Base-by-base conservation (phyloP, 2,888 invertebrate species). In the Cataglyphis cursor region DNA sequence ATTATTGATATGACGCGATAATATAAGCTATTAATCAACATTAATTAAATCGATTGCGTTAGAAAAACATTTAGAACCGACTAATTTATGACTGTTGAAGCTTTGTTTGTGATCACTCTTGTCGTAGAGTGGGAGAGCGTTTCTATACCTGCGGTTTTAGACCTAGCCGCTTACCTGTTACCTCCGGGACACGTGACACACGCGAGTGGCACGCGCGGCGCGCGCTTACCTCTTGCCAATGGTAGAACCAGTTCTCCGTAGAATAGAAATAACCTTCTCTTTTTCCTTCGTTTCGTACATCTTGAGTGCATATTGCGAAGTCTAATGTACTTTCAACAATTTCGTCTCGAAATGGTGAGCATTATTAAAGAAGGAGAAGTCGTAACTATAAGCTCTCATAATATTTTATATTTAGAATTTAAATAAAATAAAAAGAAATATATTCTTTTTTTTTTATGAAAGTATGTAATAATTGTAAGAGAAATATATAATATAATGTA, bases 151-250 rank as follows among this genome's bases (percentile, higher is more conserved):
- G 90, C 80, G 87, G 85, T 85, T 85, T 82, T 70, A 81, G 86
- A 76, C 76, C 66, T 82, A 41, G 59, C 82, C 86, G 84, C 83
- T 88, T 90, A 88, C 88, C 86, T 84, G 82, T 87, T 86, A 85
- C 88, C 90, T 89, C 88, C 81, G 48, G 90, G 92, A 93, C 93
- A 93, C 94, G 93, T 94, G 94, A 94, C 93, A 94, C 94, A 93
- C 93, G 94, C 94, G 94, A 94, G 93, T 91, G 94, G 94, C 94
- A 93, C 94, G 94, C 94, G 94, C 93, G 92, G 90, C 92, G 92
- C 92, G 92, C 92, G 93, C 93, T 92, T 88, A 87, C 91, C 91
- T 92, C 90, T 91, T 87, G 89, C 44, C 90, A 90, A 90, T 89
- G 89, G 89, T 80, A 89, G 90, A 94, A 94, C 94, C 94, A 93